Base-by-base conservation (phyloP, 2,888 invertebrate genomes). In the Sesia bembeciformis region DNA sequence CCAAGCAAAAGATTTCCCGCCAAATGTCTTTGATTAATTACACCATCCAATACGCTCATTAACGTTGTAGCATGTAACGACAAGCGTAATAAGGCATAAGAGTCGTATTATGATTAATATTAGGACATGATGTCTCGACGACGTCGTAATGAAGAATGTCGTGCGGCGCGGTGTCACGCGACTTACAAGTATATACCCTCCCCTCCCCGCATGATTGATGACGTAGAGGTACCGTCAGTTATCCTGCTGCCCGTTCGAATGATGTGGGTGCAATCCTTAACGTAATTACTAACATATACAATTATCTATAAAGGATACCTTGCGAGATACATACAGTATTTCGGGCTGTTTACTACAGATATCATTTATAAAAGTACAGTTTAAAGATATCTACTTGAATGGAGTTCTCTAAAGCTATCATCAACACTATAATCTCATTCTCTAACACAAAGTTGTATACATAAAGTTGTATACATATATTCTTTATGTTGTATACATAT, bases 161-260 rank as follows among this genome's bases (percentile, higher is more conserved):
- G 42, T 6, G 42, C 43, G 43, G 7, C 65, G 57, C 66, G 58
- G 63, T 62, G 68, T 70, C 68, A 63, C 64, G 53, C 5, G 5
- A 64, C 62, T 76, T 73, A n/a, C n/a, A n/a, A n/a, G n/a, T n/a
- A 74, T 78, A 72, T 74, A 74, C 7, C 42, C 7, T 7, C 42
- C 42, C 61, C 62, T 60, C 66, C 64, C 58, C 52, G 55, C 60
- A 74, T 85, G 86, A 86, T 84, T 85, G 85, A 85, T 85, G 83
- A 84, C 78, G 78, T 68, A 65, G 68, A 68, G 62, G 69, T 63
- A 72, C 23, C 72, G 78, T 79, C 80, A 62, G 67, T 66, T 70
- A 68, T 68, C 67, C 66, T 65, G 60, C 63, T 59, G 60, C 61
- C 63, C 64, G 62, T 68, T 63, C 65, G 63, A 64, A 65, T 77